Evolutionary conservation across 2,113 vertebrate species (phyloP).

Genomic region (Myotis davidii): DNA sequence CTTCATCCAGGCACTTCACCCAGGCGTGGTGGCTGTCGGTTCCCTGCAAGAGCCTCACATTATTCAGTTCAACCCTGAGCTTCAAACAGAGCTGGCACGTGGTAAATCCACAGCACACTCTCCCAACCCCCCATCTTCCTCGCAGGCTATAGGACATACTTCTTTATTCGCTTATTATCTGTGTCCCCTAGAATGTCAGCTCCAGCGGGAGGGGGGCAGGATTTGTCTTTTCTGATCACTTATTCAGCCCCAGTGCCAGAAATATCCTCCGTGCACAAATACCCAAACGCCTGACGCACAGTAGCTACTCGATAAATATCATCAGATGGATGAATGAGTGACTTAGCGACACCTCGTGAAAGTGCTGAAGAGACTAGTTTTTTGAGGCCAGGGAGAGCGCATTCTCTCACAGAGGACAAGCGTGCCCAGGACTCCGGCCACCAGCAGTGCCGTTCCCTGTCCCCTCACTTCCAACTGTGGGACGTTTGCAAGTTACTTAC

Average conservation of each 20-base stretch:
- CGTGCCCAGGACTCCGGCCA: neutral
- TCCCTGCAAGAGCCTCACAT: neutral
- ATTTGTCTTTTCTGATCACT: neutral
- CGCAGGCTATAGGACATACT: fast-evolving
- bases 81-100: neutral
- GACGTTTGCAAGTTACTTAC: too few relatives aligned
- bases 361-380: too few relatives aligned
- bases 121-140: neutral
- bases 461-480: neutral
- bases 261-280: fast-evolving
- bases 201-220: neutral
- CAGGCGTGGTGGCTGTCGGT: fast-evolving
- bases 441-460: fast-evolving
- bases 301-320: fast-evolving
- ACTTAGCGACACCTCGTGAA: fast-evolving
- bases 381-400: neutral
- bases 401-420: neutral
- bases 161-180: fast-evolving
- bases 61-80: neutral
- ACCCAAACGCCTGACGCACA: fast-evolving
- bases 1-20: fast-evolving
- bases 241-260: neutral
- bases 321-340: fast-evolving
- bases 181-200: neutral
- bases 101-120: fast-evolving